A percentile compares a stretch with the other conserved stretches of the same genome.
Conservation (phyloP, 2,888 invertebrate species). For the Sminthurinus aureus region DNA sequence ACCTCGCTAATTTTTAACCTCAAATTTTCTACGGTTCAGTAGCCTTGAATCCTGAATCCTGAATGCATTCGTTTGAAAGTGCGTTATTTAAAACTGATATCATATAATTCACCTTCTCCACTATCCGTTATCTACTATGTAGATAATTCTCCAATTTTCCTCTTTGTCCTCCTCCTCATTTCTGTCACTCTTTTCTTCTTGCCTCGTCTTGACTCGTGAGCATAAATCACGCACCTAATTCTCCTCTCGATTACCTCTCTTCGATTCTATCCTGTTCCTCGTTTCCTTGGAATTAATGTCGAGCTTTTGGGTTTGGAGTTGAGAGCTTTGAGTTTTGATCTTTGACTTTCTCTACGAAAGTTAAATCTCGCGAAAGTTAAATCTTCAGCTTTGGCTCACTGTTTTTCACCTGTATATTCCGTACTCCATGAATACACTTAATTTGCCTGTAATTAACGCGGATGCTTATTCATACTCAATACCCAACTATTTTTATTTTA, state of each 20-base stretch:
- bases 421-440: too few species aligned
- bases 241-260: slow-evolving; percentile 6
- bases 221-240: slow-evolving; percentile 18
- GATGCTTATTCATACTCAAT: background rate
- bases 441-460: background rate
- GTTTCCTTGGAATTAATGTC: too few species aligned
- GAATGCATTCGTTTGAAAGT: too few species aligned
- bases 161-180: background rate
- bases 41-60: background rate
- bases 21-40: background rate
- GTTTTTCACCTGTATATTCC: background rate
- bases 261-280: background rate
- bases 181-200: background rate
- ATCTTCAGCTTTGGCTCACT: background rate
- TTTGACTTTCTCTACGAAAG: background rate
- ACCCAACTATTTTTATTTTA: background rate
- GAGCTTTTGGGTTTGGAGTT: too few species aligned
- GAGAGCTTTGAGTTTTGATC: too few species aligned
- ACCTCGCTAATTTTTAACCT: slow-evolving; percentile 21
- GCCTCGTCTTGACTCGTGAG: background rate
- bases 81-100: too few species aligned
- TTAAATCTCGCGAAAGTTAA: too few species aligned
- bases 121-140: background rate
- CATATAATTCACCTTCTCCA: too few species aligned
- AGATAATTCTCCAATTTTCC: slow-evolving; percentile 11